Conservation (phyloP, 2,797 vertebrate species). For the Sus cebifrons region DNA sequence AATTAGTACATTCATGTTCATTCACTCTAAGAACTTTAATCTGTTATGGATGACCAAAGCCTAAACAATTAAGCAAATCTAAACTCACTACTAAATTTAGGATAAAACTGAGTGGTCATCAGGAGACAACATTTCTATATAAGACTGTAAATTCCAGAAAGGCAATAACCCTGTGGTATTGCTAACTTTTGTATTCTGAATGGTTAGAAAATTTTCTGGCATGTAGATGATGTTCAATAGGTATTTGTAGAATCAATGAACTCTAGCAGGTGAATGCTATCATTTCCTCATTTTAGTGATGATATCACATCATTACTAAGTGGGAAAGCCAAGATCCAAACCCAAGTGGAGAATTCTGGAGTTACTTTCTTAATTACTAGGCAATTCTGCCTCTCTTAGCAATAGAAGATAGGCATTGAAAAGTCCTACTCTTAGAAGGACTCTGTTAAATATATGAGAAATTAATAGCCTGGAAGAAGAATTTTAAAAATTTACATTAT, state of each 20-base stretch:
- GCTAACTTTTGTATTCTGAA: slow-evolving; percentile 30
- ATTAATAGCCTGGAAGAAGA: slow-evolving; percentile 16
- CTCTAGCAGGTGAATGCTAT: not conserved
- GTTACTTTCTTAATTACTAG: not conserved
- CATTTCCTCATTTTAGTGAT: slow-evolving; percentile 38
- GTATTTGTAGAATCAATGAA: not conserved
- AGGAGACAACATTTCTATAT: not conserved
- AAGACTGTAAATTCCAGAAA: slow-evolving; percentile 17
- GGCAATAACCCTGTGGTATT: not conserved
- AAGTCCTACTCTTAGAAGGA: not conserved
- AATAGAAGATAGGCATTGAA: not conserved
- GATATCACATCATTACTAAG: not conserved
- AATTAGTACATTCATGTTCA: not conserved
- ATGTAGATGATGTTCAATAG: not conserved
- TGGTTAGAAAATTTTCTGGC: not conserved
- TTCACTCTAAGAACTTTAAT: slow-evolving; percentile 41
- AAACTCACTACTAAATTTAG: slow-evolving; percentile 26
- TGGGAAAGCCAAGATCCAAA: not conserved
- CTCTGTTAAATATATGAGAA: not conserved
- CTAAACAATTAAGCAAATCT: slow-evolving; percentile 60
- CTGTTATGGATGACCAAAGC: not conserved
- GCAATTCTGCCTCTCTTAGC: slow-evolving; percentile 2
- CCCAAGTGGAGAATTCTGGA: not conserved
- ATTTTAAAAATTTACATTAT: not conserved
- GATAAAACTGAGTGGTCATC: not conserved